Percentiles rank a stretch among this genome's conserved stretches.
Conservation (phyloP, 2,888 invertebrate genomes). For the Laspeyria flexula region DNA sequence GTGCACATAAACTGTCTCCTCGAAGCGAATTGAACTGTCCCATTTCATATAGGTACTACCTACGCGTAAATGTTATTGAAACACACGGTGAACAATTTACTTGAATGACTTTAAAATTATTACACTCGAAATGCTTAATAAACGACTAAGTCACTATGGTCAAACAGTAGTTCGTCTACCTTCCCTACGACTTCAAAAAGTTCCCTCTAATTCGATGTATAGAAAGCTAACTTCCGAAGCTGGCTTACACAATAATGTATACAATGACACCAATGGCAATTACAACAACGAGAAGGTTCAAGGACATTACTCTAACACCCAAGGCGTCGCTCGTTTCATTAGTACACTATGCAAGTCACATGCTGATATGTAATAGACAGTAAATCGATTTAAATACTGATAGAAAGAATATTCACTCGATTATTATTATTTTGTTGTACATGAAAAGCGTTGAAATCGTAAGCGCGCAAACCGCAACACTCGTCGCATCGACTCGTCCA, state of each 20-base stretch:
- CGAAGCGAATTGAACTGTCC: constrained; percentile 48
- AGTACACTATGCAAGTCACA: constrained; percentile 81
- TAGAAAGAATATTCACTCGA: constrained; percentile 63
- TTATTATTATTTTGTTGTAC: constrained; percentile 57
- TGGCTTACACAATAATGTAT: constrained; percentile 60
- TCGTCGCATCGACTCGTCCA: constrained; percentile 40
- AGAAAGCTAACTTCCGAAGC: constrained; percentile 71
- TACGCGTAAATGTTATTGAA: constrained; percentile 48
- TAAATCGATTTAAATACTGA: constrained; percentile 79
- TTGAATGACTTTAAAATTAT: constrained; percentile 56
- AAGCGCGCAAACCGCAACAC: constrained; percentile 57
- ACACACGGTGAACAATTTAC: constrained; percentile 55
- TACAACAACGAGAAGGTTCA: constrained; percentile 71
- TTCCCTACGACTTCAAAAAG: constrained; percentile 65
- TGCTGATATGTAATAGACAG: constrained; percentile 83
- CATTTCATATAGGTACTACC: constrained; percentile 58
- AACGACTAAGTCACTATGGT: constrained; percentile 61
- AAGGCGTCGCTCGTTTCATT: constrained; percentile 67
- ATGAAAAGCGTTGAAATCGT: constrained; percentile 66
- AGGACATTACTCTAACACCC: constrained; percentile 64
- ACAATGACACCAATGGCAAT: constrained; percentile 71
- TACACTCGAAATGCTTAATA: constrained; percentile 63
- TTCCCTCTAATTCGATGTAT: constrained; percentile 81
- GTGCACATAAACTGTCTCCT: constrained; percentile 35
- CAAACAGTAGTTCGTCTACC: constrained; percentile 61